A percentile compares a stretch with the other conserved stretches of the same genome.
phyloP scores from a whole-genome alignment of 2,797 vertebrate species.

The Leptatherina wallacei region DNA sequence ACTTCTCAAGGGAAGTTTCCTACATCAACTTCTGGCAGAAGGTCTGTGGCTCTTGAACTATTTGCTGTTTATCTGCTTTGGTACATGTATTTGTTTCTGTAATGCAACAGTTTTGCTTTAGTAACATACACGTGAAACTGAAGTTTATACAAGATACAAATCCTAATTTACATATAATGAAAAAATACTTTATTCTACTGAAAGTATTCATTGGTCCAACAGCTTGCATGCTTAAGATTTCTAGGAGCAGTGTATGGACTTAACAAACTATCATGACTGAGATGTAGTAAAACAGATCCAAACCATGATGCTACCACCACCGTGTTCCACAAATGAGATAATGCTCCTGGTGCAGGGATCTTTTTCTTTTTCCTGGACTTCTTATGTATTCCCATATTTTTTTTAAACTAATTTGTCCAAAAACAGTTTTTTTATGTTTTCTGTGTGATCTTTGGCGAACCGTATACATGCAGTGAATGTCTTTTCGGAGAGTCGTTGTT shows the following conservation, averaged over 20 bases:
- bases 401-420: background rate
- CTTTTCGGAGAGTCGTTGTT: background rate
- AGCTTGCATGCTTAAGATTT: background rate
- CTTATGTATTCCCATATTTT: background rate
- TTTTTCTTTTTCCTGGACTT: background rate
- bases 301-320: background rate
- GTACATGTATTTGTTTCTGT: constrained; percentile 50
- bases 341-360: background rate
- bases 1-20: constrained; percentile 94
- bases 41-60: constrained; percentile 84
- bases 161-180: background rate
- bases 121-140: background rate
- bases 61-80: constrained; percentile 49
- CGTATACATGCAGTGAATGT: background rate
- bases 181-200: no score
- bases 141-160: constrained; percentile 3
- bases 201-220: background rate
- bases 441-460: background rate
- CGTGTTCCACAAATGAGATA: background rate
- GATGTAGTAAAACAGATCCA: background rate
- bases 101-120: constrained; percentile 13
- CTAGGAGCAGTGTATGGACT: background rate
- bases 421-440: background rate
- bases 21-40: constrained; percentile 99
- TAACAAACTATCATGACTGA: background rate